Evolutionary conservation across 2,113 vertebrate genomes (phyloP), one percentile per base, ranked within the genome.

Genomic region (Panthera leo): DNA sequence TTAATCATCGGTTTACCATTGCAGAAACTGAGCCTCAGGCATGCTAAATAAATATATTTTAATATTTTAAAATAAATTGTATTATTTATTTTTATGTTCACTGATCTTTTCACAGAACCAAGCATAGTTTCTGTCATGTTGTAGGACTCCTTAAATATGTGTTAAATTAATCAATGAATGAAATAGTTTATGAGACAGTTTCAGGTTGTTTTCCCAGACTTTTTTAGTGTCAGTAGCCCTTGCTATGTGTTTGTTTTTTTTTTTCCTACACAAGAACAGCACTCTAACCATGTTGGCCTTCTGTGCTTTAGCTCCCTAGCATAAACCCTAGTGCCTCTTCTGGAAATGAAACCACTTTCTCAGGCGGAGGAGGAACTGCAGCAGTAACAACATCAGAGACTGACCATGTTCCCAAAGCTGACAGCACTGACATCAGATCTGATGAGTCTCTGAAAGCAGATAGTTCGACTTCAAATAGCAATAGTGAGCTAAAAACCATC

Each of bases 401-500:
- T 2, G 98, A 98, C 95, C 95, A 89, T 48, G 61, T 96, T 98
- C 96, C 98, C 91, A 99, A 98, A 98, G 95, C 96, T 7, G 98
- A 99, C 85, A 98, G 98, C 97, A 58, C 95, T 95, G 99, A 99
- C 82, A 95, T 61, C 85, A 98, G 98, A 90, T 68, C 97, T 97
- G 99, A 99, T 61, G 99, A 99, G 48, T 67, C 98, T 89, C 75
- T 96, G 63, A 99, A 98, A 98, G 51, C 97, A 91, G 99, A 99
- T 67, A 95, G 83, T 1, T 97, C 97, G n/a, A 89, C 98, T 79
- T 89, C 96, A 80, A 98, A 93, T 98, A 98, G 98, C 98, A 98
- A 97, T 94, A 98, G 97, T 95, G 99, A 99, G 96, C 95, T 98
- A 92, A 99, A 99, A 98, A 99, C 99, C 97, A 98, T 98, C 7